Evolutionary conservation across 2,888 invertebrate genomes (phyloP), one percentile per base, ranked within the genome.

Genomic region (Pandemis corylana): DNA sequence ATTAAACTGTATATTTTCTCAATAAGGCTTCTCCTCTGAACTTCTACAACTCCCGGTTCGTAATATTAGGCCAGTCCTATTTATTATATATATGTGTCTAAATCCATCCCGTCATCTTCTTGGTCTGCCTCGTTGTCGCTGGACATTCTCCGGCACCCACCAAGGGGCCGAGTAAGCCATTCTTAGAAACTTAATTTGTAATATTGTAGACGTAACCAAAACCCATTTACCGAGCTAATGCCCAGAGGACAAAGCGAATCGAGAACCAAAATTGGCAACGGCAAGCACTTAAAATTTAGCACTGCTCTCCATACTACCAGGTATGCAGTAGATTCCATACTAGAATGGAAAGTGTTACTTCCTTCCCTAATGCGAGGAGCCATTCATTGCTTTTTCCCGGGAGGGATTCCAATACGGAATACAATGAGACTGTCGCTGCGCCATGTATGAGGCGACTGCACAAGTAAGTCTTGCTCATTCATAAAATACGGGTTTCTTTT

Each of bases 281-380:
- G 56, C 42, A n/a, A 62, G 15, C 69, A 69, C 74, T 74, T 66
- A 70, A 69, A 65, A 70, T 74, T 69, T 61, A 46, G 51, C 68
- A 73, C 53, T 63, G 42, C n/a, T 68, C 65, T 65, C 67, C 63
- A 68, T 69, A 62, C 41, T 9, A 20, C 59, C n/a, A 28, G 62
- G 67, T 64, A 73, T 51, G 62, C 68, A 20, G 53, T 41, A 62
- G 62, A 62, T 71, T 67, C 75, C 75, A 49, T 70, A 61, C 66
- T 44, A 13, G 71, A 62, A 71, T 67, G 62, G 75, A 75, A 71
- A 75, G 75, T 71, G 66, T 72, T 75, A 81, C 80, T 85, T 88
- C 87, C 88, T 86, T 85, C 78, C 81, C 80, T 80, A 80, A 81
- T 76, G 73, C 49, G 71, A 68, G 67, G 56, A 46, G 44, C 75